Conservation (phyloP, 2,113 vertebrate species). For the Trochalopteron elliotii region DNA sequence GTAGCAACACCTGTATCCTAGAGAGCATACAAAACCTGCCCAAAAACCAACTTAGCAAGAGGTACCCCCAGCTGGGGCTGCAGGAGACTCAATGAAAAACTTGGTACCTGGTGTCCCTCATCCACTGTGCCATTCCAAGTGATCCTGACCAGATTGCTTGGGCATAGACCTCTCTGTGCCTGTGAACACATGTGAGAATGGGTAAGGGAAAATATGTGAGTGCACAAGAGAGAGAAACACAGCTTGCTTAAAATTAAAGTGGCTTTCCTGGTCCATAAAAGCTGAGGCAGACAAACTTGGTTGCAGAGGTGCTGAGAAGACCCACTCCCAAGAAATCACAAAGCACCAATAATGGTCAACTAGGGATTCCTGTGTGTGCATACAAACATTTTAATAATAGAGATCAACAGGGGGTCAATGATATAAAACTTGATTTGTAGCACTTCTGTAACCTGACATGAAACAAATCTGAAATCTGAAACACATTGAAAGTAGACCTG, state of each 20-base stretch:
- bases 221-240: background rate
- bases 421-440: background rate
- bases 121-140: background rate
- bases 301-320: background rate
- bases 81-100: background rate
- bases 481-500: background rate
- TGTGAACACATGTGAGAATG: background rate
- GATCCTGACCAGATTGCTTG: background rate
- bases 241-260: background rate
- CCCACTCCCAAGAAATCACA: background rate
- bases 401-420: background rate
- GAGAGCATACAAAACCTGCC: background rate
- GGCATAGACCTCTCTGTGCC: rapidly evolving
- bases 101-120: background rate
- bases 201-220: background rate
- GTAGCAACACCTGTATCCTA: background rate
- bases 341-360: background rate
- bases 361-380: background rate
- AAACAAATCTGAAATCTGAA: background rate
- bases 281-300: background rate
- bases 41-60: background rate
- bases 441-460: background rate
- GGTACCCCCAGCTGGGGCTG: background rate
- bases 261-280: background rate
- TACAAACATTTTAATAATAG: background rate